Evolutionary conservation across 37 sponge, comb jelly and placozoan genomes (phyloP).

Genomic region (Halichondria panicea): DNA sequence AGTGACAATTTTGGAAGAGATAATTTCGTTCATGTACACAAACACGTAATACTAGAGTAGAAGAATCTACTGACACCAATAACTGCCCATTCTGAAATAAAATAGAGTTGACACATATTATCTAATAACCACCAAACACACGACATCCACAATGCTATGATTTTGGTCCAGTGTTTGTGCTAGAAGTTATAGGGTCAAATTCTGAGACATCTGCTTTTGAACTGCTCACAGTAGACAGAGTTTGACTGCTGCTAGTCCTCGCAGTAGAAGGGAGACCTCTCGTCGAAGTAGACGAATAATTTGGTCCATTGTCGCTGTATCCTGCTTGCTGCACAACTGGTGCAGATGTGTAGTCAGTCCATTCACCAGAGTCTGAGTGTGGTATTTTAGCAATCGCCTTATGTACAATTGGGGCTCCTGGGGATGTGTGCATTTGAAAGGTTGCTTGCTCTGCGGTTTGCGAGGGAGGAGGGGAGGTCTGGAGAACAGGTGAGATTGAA

Average conservation of each 20-base stretch:
- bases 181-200: slow-evolving; percentile 18
- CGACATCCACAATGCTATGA: too few relatives aligned
- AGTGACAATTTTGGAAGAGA: too few relatives aligned
- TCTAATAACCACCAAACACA: too few relatives aligned
- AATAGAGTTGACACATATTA: too few relatives aligned
- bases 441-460: neutral
- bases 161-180: too few relatives aligned
- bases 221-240: neutral
- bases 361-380: slow-evolving; percentile 21
- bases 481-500: too few relatives aligned
- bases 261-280: neutral
- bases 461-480: too few relatives aligned
- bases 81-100: too few relatives aligned
- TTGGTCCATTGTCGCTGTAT: neutral
- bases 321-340: neutral
- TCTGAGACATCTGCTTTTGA: slow-evolving; percentile 6
- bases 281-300: neutral
- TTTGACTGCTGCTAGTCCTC: neutral
- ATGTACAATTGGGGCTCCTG: neutral
- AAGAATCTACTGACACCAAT: too few relatives aligned
- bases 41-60: too few relatives aligned
- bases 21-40: too few relatives aligned
- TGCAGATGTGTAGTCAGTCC: slow-evolving; percentile 26
- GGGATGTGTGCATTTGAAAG: neutral
- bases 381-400: neutral